Evolutionary conservation across 2,113 vertebrate genomes (phyloP).

Genomic region (Anolis sagrei): DNA sequence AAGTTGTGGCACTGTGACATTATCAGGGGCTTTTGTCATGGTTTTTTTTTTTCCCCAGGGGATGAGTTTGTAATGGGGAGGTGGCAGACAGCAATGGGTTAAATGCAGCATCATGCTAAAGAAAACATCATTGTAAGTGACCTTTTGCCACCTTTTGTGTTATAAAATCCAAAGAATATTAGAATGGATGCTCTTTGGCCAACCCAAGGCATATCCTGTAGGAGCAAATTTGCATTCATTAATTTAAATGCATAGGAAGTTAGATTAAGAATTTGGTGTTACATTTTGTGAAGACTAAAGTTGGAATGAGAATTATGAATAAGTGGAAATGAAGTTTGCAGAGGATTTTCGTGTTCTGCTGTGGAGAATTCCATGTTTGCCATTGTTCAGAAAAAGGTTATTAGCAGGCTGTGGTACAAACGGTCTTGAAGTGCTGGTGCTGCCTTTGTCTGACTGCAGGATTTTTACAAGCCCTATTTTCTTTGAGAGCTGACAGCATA

Average conservation of each 20-base stretch:
- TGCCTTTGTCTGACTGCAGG: conserved; percentile 69
- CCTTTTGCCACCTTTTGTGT: too few relatives aligned
- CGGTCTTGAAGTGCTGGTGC: conserved; percentile 54
- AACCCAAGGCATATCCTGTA: neutral
- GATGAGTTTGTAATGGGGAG: neutral
- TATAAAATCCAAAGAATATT: too few relatives aligned
- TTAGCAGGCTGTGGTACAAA: conserved; percentile 68
- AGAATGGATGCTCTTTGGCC: neutral
- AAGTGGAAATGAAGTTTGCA: conserved; percentile 63
- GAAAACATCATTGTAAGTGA: too few relatives aligned
- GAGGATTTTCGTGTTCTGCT: conserved; percentile 64
- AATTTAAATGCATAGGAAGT: conserved; percentile 36
- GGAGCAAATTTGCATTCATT: conserved; percentile 8
- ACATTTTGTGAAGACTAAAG: conserved; percentile 20
- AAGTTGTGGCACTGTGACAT: too few relatives aligned
- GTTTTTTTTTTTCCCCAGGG: too few relatives aligned
- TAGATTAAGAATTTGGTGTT: conserved; percentile 58
- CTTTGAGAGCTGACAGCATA: conserved; percentile 68
- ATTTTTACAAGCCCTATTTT: conserved; percentile 72
- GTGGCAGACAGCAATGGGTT: neutral
- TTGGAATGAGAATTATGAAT: conserved; percentile 61
- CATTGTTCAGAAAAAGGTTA: conserved; percentile 61
- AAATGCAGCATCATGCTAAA: too few relatives aligned
- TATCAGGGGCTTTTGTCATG: too few relatives aligned
- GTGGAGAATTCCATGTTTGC: conserved; percentile 65